A percentile compares a stretch with the other conserved stretches of the same genome.
These are phyloP conservation scores for Bombus huntii DNA, from an alignment of 1,140 invertebrate genomes.

Conservation along the genomic window DNA sequence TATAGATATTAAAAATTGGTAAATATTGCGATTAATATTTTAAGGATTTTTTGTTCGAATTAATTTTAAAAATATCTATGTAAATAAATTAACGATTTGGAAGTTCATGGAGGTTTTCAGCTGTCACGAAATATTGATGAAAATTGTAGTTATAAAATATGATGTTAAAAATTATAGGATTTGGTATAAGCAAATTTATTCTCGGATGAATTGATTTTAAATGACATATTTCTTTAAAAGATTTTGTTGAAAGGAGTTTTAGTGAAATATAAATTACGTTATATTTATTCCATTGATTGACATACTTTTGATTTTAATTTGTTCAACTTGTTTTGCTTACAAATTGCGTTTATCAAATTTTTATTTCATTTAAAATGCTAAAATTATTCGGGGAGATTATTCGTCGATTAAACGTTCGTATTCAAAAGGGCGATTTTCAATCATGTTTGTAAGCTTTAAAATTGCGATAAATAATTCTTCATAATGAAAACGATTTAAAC, in stretches of 20 bases:
- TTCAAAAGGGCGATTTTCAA: neutral
- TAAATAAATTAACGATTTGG: neutral
- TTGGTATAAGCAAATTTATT: neutral
- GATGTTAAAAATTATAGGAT: neutral
- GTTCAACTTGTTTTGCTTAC: neutral
- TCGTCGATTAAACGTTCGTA: neutral
- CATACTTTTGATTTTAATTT: neutral
- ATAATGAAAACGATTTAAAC: neutral
- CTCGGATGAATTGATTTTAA: neutral
- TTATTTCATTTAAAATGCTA: neutral
- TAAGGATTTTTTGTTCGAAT: no score
- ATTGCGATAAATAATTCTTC: neutral
- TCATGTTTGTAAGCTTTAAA: neutral
- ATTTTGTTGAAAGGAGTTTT: neutral
- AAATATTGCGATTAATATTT: no score
- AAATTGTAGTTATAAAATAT: neutral
- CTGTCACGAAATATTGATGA: neutral
- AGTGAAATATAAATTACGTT: neutral
- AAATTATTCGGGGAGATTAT: neutral
- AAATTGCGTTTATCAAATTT: neutral
- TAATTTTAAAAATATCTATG: neutral
- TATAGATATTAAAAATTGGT: no score
- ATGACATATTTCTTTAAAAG: neutral
- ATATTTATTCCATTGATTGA: neutral
- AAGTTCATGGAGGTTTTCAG: neutral